phyloP scores from a whole-genome alignment of 2,888 invertebrate genomes.

The Pheosia gnoma region DNA sequence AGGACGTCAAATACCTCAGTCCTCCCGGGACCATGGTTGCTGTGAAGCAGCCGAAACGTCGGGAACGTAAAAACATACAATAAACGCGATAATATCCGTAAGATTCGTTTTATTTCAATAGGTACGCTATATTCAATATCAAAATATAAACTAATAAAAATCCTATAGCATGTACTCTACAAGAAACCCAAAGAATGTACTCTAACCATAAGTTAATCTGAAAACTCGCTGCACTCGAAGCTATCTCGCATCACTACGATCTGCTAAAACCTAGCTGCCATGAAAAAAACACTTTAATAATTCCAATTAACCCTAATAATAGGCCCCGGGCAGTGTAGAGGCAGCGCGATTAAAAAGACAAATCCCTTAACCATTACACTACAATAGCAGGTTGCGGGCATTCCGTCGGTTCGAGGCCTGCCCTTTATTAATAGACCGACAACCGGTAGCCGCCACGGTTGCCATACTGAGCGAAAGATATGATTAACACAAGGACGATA shows the following conservation, averaged over 20 bases:
- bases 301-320: constrained; percentile 84
- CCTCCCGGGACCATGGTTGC: no score
- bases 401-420: constrained; percentile 65
- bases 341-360: constrained; percentile 82
- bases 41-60: no score
- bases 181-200: constrained; percentile 68
- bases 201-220: constrained; percentile 71
- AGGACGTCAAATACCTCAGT: no score
- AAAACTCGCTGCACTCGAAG: constrained; percentile 66
- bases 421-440: constrained; percentile 79
- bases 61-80: no score
- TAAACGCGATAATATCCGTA: no score
- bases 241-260: constrained; percentile 65
- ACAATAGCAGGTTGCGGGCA: constrained; percentile 80
- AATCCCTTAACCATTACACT: constrained; percentile 78
- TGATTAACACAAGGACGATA: constrained; percentile 82
- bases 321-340: constrained; percentile 69
- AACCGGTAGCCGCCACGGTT: constrained; percentile 75
- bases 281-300: constrained; percentile 77
- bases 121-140: no score
- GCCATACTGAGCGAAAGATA: constrained; percentile 78
- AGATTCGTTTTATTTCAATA: no score
- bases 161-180: constrained; percentile 66
- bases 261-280: constrained; percentile 72
- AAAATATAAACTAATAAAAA: constrained; percentile 37